Evolutionary conservation across 2,797 vertebrate species (phyloP).

Genomic region (Distichodus sexfasciatus): DNA sequence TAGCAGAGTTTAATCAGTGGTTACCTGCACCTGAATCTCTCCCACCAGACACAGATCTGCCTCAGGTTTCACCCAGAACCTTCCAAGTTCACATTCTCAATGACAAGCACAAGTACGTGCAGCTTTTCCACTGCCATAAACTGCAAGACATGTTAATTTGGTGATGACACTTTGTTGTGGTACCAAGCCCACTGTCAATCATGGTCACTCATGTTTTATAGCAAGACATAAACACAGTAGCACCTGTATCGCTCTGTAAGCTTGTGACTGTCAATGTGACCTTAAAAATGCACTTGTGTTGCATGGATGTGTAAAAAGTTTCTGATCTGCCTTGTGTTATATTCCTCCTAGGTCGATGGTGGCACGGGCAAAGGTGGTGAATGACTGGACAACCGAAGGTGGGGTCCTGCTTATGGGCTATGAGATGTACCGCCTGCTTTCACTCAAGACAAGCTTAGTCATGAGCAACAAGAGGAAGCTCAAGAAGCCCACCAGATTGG

Average conservation of each 20-base stretch:
- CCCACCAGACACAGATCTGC: slow-evolving; percentile 80
- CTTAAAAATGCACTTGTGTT: too few species aligned
- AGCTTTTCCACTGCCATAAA: too few species aligned
- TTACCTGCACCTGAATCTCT: slow-evolving; percentile 88
- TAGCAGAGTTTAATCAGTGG: slow-evolving; percentile 98
- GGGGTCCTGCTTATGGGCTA: slow-evolving; percentile 98
- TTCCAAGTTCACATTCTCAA: slow-evolving; percentile 98
- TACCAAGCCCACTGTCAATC: too few species aligned
- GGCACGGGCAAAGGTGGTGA: slow-evolving; percentile 93
- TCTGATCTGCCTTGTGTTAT: too few species aligned
- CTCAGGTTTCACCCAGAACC: slow-evolving; percentile 77
- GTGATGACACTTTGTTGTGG: too few species aligned
- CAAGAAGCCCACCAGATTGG: slow-evolving; percentile 91
- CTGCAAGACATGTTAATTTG: too few species aligned
- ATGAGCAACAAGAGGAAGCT: slow-evolving; percentile 93
- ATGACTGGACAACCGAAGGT: slow-evolving; percentile 90
- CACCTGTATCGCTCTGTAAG: too few species aligned
- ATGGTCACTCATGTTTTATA: too few species aligned
- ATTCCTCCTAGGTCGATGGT: slow-evolving; percentile 79
- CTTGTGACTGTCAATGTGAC: too few species aligned
- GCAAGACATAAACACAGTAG: too few species aligned
- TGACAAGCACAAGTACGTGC: slow-evolving; percentile 93
- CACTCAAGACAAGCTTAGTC: slow-evolving; percentile 96
- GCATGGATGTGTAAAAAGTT: too few species aligned
- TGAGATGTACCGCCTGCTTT: slow-evolving; percentile 97